A percentile compares a stretch with the other conserved stretches of the same genome.
Evolutionary conservation across 92 coral and sea anemone species (phyloP).

Genomic region (Epizoanthus illoricatus): DNA sequence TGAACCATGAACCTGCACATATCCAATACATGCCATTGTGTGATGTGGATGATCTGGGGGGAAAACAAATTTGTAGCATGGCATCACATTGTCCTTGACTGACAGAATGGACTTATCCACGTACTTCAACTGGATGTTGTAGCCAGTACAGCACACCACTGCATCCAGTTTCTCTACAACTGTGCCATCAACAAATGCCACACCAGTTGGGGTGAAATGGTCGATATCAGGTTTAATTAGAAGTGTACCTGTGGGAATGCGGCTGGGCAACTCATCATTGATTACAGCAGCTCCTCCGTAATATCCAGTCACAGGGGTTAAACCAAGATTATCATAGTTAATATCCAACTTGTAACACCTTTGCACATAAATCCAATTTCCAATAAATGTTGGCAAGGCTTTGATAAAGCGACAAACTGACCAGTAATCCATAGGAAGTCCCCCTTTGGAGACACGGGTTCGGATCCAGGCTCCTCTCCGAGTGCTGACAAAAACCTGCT

Average conservation of each 20-base stretch:
- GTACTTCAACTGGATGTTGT: constrained; percentile 32
- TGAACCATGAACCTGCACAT: constrained; percentile 39
- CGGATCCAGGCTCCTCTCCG: constrained; percentile 52
- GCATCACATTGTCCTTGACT: constrained; percentile 18
- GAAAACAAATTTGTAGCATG: constrained; percentile 49
- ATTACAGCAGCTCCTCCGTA: constrained; percentile 22
- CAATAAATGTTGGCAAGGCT: constrained; percentile 1
- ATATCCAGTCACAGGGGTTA: constrained; percentile 30
- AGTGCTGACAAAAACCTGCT: constrained; percentile 44
- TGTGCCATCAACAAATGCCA: constrained; percentile 43
- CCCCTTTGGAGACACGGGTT: constrained; percentile 26
- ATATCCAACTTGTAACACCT: constrained; percentile 11
- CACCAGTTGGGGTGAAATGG: constrained; percentile 34
- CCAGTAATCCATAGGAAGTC: constrained; percentile 34
- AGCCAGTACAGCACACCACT: constrained; percentile 48
- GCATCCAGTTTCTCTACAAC: constrained; percentile 35
- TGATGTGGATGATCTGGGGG: constrained; percentile 29
- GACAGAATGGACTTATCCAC: constrained; percentile 33
- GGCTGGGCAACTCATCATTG: constrained; percentile 34
- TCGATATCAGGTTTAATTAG: constrained; percentile 38
- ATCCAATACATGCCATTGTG: constrained; percentile 47
- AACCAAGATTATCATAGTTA: constrained; percentile 16
- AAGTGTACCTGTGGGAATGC: constrained; percentile 41
- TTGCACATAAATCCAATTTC: background rate
- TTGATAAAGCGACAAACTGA: constrained; percentile 1